Base-by-base conservation (phyloP, 2,113 vertebrate genomes). In the Brachypteracias leptosomus region DNA sequence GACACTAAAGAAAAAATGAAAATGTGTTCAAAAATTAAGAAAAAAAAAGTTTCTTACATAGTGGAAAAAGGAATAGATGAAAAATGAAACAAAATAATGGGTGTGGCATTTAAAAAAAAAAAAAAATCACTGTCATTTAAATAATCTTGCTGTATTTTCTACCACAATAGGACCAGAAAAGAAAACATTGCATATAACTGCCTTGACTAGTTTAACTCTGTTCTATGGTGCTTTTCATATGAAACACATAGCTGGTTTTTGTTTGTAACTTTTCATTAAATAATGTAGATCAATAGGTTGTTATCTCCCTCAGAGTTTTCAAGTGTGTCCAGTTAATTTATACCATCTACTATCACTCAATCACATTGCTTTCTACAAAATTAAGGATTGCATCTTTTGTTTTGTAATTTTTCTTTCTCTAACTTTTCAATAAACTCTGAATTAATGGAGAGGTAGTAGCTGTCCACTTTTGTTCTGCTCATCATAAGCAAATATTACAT, bases 201-300 rank as follows among this genome's bases (percentile, higher is more conserved):
- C 42, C 42, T 58, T 72, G 57, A 71, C 8, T 57, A 74, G 9
- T 91, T 88, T 78, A 79, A n/a, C 42, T 78, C 5, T 62, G 4
- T 66, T 78, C 28, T 63, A 12, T 12, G 16, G 17, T 49, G 38
- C 29, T 92, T 93, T 90, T 90, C 44, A 61, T 38, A 61, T 74
- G 78, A 91, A 95, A 63, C 24, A 72, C 9, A 79, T 76, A 90
- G 57, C 5, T 8, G 85, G 13, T 8, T 80, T 92, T 79, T 67
- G 9, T 73, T 92, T 70, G n/a, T n/a, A 93, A 85, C 11, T 75
- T 90, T 88, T 92, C 91, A 63, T 79, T 76, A 96, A 88, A 78
- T 88, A 1, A 28, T 63, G n/a, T 57, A 74, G 59, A 87, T 78
- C 58, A 95, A 63, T 83, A 81, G 12, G 24, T 17, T 71, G 22